Conservation (phyloP, 2,797 vertebrate species). For the Pyrocephalus nanus region DNA sequence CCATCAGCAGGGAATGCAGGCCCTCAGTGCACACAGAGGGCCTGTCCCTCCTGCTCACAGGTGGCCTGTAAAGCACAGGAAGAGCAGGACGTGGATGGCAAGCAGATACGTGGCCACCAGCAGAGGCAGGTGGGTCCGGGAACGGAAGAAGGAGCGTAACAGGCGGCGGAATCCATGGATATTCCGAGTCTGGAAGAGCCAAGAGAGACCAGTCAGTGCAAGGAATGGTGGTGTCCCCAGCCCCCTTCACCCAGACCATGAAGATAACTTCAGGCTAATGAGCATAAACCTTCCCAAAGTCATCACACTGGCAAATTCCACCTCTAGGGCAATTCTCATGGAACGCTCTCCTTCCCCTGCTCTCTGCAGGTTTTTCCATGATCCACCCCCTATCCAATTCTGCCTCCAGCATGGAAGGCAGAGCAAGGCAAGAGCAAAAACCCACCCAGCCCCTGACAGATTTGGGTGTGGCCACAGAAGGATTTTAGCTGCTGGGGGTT, state of each 20-base stretch:
- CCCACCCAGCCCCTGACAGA: neutral
- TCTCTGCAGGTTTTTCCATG: neutral
- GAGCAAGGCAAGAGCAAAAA: neutral
- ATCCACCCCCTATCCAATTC: neutral
- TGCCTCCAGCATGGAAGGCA: neutral
- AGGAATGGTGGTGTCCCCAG: neutral
- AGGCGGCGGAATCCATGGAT: conserved; percentile 79
- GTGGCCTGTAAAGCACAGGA: conserved; percentile 90
- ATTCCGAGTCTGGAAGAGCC: conserved; percentile 77
- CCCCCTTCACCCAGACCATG: neutral
- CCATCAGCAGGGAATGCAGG: neutral
- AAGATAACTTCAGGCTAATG: neutral
- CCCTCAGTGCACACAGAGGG: neutral
- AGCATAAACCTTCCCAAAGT: neutral
- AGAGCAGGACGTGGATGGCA: conserved; percentile 85
- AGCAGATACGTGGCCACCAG: conserved; percentile 85
- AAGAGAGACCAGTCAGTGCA: neutral
- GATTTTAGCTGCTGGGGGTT: neutral
- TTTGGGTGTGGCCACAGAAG: neutral
- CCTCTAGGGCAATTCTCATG: neutral
- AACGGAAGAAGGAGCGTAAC: conserved; percentile 81
- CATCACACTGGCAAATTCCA: neutral
- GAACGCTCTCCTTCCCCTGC: neutral
- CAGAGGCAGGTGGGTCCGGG: conserved; percentile 86
- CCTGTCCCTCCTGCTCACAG: conserved; percentile 74